These are phyloP conservation scores for Turritopsis dohrnii DNA, from an alignment of 30 jellyfish, hydroid and myxozoan species.

Conservation along the genomic window DNA sequence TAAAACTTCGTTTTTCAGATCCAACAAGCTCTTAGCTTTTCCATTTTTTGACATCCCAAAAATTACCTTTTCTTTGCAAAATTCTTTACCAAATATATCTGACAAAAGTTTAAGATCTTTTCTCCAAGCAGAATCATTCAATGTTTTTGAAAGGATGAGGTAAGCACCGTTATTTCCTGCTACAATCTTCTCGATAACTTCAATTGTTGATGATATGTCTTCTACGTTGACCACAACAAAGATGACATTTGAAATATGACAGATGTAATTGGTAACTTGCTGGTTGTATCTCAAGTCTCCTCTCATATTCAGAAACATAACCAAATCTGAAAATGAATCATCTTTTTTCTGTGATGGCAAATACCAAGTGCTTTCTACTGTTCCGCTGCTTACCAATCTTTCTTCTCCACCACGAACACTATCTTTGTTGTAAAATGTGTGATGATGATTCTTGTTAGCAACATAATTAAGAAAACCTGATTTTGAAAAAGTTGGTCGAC, in stretches of 20 bases:
- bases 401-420: neutral
- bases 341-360: neutral
- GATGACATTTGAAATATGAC: neutral
- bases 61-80: neutral
- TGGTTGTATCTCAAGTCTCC: neutral
- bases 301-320: conserved; percentile 2
- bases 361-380: conserved; percentile 17
- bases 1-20: neutral
- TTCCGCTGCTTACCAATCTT: neutral
- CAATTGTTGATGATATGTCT: neutral
- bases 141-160: neutral
- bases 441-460: neutral
- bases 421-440: neutral
- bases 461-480: neutral
- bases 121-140: neutral
- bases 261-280: neutral
- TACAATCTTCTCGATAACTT: neutral
- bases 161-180: neutral
- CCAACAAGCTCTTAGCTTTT: neutral
- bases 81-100: neutral
- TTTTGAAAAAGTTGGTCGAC: neutral
- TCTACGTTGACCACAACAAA: neutral
- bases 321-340: neutral
- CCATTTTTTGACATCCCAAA: neutral
- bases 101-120: neutral